phyloP scores from a whole-genome alignment of 2,113 vertebrate species.

The Microtus richardsoni region DNA sequence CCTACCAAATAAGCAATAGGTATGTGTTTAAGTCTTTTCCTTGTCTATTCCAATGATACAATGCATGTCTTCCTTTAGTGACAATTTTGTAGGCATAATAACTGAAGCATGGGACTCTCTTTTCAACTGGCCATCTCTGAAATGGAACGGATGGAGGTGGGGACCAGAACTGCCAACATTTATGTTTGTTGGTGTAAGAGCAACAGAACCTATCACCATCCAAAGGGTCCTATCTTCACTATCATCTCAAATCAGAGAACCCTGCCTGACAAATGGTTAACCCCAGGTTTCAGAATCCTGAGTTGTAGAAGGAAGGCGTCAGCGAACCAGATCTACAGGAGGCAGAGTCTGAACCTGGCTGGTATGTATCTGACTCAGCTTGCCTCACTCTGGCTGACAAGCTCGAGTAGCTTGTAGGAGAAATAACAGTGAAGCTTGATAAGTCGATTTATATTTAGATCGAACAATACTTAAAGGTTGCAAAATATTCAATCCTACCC shows the following conservation, averaged over 20 bases:
- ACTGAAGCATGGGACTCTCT: not conserved
- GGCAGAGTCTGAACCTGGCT: conserved; percentile 35
- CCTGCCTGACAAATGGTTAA: conserved; percentile 8
- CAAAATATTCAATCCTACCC: not conserved
- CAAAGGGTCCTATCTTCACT: conserved; percentile 16
- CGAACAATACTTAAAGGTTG: conserved; percentile 1
- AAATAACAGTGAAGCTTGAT: not conserved
- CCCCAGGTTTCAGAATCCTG: not conserved
- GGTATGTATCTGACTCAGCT: conserved; percentile 54
- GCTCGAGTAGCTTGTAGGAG: not conserved
- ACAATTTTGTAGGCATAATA: not conserved
- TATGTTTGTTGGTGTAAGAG: not conserved
- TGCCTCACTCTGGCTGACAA: conserved; percentile 15
- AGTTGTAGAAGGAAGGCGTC: not conserved
- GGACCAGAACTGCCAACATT: not conserved
- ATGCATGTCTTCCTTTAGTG: not conserved
- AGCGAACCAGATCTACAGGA: conserved; percentile 48
- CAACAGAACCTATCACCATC: not conserved
- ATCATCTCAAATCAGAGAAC: conserved; percentile 50
- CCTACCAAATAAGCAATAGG: not conserved
- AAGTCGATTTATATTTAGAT: not conserved
- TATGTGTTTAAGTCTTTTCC: not conserved
- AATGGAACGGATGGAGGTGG: not conserved
- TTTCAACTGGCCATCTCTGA: not conserved
- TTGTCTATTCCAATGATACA: not conserved